Conservation (phyloP, 2,797 vertebrate species). For the Sciaenops ocellatus region DNA sequence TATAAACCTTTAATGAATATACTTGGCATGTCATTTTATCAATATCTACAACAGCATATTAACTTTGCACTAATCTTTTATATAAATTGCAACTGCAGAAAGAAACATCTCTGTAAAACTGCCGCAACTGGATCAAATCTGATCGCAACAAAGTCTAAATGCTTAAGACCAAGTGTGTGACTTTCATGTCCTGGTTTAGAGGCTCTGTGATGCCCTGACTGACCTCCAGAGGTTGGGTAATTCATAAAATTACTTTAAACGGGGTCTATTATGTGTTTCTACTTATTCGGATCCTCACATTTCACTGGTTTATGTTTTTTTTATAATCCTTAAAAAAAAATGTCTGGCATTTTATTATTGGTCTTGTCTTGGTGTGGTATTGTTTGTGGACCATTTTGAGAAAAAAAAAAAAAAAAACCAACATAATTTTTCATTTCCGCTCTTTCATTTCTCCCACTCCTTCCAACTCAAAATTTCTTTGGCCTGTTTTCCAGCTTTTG, state of each 20-base stretch:
- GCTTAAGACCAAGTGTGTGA: background rate
- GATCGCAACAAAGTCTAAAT: conserved; percentile 1
- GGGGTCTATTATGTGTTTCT: conserved; percentile 12
- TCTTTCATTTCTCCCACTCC: conserved; percentile 15
- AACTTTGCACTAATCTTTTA: background rate
- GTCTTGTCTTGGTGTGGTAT: conserved; percentile 7
- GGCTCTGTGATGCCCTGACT: background rate
- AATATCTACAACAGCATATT: background rate
- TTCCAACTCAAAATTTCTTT: conserved; percentile 32
- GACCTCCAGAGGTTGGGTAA: background rate
- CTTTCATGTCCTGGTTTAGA: background rate
- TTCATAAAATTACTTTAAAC: background rate
- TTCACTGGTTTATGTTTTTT: conserved; percentile 15
- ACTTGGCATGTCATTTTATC: background rate
- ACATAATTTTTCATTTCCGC: conserved; percentile 18
- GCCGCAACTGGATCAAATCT: background rate
- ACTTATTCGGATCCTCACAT: conserved; percentile 5
- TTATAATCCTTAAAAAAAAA: conserved; percentile 26
- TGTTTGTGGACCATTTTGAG: conserved; percentile 36
- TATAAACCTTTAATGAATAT: background rate
- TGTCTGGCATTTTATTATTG: conserved; percentile 31
- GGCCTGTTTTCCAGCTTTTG: conserved; percentile 38
- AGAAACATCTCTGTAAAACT: background rate
- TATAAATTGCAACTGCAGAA: background rate
- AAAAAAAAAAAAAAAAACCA: conserved; percentile 3